These are phyloP conservation scores for Dinoponera quadriceps DNA, from an alignment of 1,140 invertebrate species.

Conservation along the genomic window DNA sequence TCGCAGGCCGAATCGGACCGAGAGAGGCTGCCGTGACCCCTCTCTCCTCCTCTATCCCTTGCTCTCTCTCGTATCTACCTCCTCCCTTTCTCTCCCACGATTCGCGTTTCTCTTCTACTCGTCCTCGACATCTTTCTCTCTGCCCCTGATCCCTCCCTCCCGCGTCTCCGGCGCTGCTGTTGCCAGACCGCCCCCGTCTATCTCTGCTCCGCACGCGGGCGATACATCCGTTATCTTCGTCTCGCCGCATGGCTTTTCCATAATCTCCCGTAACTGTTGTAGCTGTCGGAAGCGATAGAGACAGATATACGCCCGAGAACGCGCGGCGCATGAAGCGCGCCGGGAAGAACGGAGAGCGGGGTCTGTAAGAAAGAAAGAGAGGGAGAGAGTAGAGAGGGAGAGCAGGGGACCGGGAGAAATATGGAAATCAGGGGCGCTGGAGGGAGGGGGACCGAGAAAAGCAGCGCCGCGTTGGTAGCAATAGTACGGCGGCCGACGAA, in stretches of 20 bases:
- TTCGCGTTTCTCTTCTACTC: background rate
- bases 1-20: constrained; percentile 58
- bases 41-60: constrained; percentile 6
- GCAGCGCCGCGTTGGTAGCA: background rate
- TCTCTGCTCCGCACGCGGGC: constrained; percentile 15
- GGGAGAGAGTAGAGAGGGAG: constrained; percentile 6
- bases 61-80: no score
- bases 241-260: constrained; percentile 63
- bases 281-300: constrained; percentile 47
- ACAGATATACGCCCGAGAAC: constrained; percentile 30
- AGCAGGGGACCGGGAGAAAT: constrained; percentile 39
- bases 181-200: constrained; percentile 34
- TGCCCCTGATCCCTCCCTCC: constrained; percentile 34
- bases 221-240: constrained; percentile 62
- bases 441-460: constrained; percentile 11
- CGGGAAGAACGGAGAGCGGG: constrained; percentile 4
- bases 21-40: constrained; percentile 25
- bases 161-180: background rate
- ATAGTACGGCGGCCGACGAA: constrained; percentile 52
- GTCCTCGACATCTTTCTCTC: constrained; percentile 1
- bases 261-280: constrained; percentile 64
- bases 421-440: constrained; percentile 50
- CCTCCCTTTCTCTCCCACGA: background rate
- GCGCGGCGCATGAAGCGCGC: no score
- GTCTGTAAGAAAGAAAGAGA: background rate